Percentiles rank a stretch among this genome's conserved stretches.
phyloP scores from a whole-genome alignment of 2,113 vertebrate species.

The Orcinus orca region DNA sequence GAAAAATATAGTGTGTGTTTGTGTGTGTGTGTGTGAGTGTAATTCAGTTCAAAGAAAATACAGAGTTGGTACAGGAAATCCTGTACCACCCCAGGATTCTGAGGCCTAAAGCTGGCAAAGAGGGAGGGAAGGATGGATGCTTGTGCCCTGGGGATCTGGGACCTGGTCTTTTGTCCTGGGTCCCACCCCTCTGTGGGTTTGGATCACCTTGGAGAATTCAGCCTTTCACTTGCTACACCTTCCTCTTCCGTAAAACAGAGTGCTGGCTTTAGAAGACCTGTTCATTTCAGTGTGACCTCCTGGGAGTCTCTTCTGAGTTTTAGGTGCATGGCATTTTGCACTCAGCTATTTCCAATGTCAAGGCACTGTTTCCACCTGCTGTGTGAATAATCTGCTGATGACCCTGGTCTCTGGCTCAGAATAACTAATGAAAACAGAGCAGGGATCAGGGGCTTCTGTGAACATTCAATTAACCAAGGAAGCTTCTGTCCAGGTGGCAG shows the following conservation, averaged over 20 bases:
- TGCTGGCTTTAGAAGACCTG: not conserved
- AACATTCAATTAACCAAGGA: slow-evolving; percentile 63
- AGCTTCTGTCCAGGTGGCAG: slow-evolving; percentile 25
- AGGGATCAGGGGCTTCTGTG: not conserved
- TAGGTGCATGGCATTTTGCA: not conserved
- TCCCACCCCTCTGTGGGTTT: accelerated
- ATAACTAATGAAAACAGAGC: slow-evolving; percentile 35
- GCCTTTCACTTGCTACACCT: too few relatives aligned
- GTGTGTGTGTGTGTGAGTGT: not conserved
- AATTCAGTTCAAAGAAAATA: not conserved
- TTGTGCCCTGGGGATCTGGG: accelerated
- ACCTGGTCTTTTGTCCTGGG: not conserved
- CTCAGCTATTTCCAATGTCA: accelerated
- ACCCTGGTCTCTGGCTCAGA: not conserved
- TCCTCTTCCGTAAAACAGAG: not conserved
- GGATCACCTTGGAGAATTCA: not conserved
- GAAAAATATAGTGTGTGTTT: not conserved
- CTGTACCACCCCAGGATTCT: accelerated
- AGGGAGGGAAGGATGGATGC: too few relatives aligned
- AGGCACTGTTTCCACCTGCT: not conserved
- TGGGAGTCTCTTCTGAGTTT: too few relatives aligned
- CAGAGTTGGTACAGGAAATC: not conserved
- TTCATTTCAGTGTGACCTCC: not conserved
- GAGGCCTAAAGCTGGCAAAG: not conserved
- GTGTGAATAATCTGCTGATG: not conserved